Evolutionary conservation across 2,797 vertebrate species (phyloP), one percentile per base, ranked within the genome.

Genomic region (Salarias fasciatus): DNA sequence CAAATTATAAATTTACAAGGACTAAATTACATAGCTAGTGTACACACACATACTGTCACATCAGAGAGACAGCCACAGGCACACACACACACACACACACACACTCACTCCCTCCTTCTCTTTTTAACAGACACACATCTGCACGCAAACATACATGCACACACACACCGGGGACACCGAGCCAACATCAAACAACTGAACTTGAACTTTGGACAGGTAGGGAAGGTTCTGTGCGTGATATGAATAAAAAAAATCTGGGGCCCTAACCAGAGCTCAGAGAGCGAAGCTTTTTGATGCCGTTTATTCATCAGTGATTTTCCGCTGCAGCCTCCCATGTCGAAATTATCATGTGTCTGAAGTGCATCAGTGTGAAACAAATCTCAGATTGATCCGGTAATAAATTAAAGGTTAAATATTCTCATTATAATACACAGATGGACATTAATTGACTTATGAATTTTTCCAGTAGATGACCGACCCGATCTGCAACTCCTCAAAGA

Each of bases 1-100:
- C 80, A 80, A 89, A 90, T 90, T 86, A 89, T 86, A 87, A 70
- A 90, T 88, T 86, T 88, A 89, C 86, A 86, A 89, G 81, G 77
- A 84, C 82, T 86, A 86, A 88, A 89, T 91, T 86, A 87, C 83
- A 85, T 77, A 80, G 79, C 75, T 57, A 74, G 64, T 82, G 76
- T 83, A 80, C 74, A 84, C 84, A 84, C 84, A 87, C 85, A 84
- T 68, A 80, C 74, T 82, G 80, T 77, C 84, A 86, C 77, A 79
- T 85, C 80, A 86, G 63, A 68, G 58, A 76, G 71, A 56, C 75
- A 68, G 76, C 2, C 57, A 66, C 37, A 47, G 43, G 71, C 63
- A 58, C 73, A 65, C 53, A 72, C 73, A 52, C 46, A 47, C 75
- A 24, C 48, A 65, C 31, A 37, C 59, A 33, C 69, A 75, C 72